Conservation (phyloP, 2,797 vertebrate genomes). For the Gymnocypris eckloni region DNA sequence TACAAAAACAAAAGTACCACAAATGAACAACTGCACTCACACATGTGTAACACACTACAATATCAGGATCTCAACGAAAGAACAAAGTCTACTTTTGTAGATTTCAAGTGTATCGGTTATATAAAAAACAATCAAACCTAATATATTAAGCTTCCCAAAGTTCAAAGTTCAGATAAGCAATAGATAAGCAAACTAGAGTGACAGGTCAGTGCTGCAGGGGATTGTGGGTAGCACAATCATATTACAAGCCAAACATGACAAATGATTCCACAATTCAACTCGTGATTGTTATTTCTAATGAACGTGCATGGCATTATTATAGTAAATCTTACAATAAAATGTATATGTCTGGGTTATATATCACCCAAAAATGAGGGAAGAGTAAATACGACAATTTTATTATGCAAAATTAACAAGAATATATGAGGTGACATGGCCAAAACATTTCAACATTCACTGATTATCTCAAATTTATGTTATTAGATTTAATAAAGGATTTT, state of each 20-base stretch:
- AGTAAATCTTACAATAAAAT: background rate
- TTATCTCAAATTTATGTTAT: background rate
- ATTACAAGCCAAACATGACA: slow-evolving; percentile 38
- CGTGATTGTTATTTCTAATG: no score
- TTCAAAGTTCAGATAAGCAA: background rate
- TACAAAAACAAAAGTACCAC: slow-evolving; percentile 55
- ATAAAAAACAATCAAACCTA: background rate
- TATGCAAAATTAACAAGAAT: background rate
- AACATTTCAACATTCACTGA: background rate
- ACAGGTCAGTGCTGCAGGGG: background rate
- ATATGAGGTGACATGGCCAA: background rate
- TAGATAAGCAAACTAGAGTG: background rate
- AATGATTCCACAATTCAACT: background rate
- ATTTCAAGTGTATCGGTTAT: background rate
- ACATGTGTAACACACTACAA: no score
- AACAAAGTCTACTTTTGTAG: background rate
- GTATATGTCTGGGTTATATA: background rate
- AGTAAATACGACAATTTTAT: background rate
- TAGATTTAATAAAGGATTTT: background rate
- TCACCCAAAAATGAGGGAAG: background rate
- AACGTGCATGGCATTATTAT: background rate
- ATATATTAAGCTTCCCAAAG: background rate
- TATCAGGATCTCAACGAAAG: background rate
- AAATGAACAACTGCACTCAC: background rate
- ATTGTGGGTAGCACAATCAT: slow-evolving; percentile 3